phyloP scores from a whole-genome alignment of 2,888 invertebrate species.

The Callyntrura guangdongensis region DNA sequence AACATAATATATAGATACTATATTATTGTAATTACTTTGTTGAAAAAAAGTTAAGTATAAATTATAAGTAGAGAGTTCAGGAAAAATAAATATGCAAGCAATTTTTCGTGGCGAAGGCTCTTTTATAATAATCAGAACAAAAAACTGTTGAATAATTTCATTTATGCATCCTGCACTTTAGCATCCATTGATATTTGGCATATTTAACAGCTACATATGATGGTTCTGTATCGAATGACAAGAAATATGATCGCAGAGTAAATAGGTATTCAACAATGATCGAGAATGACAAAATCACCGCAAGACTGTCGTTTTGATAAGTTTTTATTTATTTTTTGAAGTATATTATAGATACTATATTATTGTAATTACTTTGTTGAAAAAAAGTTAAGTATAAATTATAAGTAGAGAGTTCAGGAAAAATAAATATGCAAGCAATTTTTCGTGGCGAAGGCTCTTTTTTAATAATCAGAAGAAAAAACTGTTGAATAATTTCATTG shows the following conservation, averaged over 20 bases:
- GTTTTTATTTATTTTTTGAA: neutral
- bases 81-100: conserved; percentile 77
- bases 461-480: conserved; percentile 42
- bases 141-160: neutral
- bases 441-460: conserved; percentile 77
- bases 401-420: conserved; percentile 45
- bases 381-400: conserved; percentile 39
- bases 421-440: conserved; percentile 77
- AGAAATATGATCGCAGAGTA: too few relatives aligned
- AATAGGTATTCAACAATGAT: too few relatives aligned
- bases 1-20: neutral
- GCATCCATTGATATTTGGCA: neutral
- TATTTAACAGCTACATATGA: neutral
- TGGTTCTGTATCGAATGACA: too few relatives aligned
- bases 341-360: neutral
- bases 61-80: conserved; percentile 42
- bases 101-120: conserved; percentile 76
- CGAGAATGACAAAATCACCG: neutral
- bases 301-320: neutral
- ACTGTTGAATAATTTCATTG: conserved; percentile 13
- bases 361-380: conserved; percentile 38
- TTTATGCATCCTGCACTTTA: conserved; percentile 33
- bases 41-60: conserved; percentile 32
- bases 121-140: conserved; percentile 61
- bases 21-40: conserved; percentile 37